Base-by-base conservation (phyloP, 2,797 vertebrate species). In the Paedocypris micromegethes region DNA sequence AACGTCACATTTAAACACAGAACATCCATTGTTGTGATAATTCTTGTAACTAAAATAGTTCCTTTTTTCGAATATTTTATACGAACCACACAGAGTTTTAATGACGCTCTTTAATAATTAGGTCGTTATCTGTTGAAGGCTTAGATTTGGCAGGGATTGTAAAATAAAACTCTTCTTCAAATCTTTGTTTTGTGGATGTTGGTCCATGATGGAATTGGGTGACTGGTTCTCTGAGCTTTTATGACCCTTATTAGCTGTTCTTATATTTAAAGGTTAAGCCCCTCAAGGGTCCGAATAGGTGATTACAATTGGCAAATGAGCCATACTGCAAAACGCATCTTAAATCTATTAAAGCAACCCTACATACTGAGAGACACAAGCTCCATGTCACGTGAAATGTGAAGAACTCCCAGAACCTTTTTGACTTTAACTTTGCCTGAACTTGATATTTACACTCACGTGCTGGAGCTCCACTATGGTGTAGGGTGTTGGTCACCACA, bases 401-500 rank as follows among this genome's bases (percentile, higher is more conserved):
- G 23, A 23, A 23, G 23, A 23, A 23, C 23, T 23, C 23, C 1
- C 23, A 23, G 23, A 23, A 23, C 23, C 23, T 23, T 23, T 23
- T 23, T 23, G 23, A 23, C 38, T 60, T 61, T 69, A 61, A 62
- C 58, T 45, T 69, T 61, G 44, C 49, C 9, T 48, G 6, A 40
- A 50, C 40, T 57, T 50, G 40, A 70, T 37, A 56, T 64, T 59
- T 64, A 23, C 0, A 3, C 9, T 9, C 53, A 44, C 54, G 49
- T 49, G 5, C 54, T 40, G 43, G 5, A 7, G 2, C 49, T 66
- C 54, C 49, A 68, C 64, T 46, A 65, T 68, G 42, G 9, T 68
- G 2, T 71, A 70, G 80, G 84, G 81, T 48, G 80, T 82, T 5
- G 78, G 45, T 75, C 79, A 77, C n/a, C 44, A 41, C 37, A 45